Conservation (phyloP, 2,888 invertebrate species). For the Crioceris asparagi region DNA sequence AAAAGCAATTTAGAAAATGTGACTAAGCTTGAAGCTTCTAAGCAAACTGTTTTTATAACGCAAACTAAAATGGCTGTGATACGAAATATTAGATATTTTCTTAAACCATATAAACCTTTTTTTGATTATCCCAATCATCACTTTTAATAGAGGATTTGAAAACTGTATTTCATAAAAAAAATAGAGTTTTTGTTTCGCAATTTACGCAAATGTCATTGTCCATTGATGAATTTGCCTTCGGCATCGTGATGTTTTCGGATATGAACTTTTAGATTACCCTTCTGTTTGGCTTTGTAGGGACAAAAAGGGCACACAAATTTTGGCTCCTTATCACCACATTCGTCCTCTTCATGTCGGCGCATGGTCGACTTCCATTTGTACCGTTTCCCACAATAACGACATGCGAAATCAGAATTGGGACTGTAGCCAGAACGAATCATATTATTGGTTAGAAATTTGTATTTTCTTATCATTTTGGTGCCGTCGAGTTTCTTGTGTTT, state of each 20-base stretch:
- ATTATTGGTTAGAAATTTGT: constrained; percentile 9
- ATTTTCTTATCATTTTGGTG: constrained; percentile 3
- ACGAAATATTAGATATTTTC: too few species aligned
- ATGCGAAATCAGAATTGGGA: constrained; percentile 55
- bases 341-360: constrained; percentile 58
- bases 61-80: too few species aligned
- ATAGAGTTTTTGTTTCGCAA: too few species aligned
- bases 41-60: too few species aligned
- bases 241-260: constrained; percentile 61
- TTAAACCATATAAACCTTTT: too few species aligned
- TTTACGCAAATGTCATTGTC: too few species aligned
- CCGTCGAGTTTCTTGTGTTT: not conserved
- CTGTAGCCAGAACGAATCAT: constrained; percentile 36
- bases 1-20: too few species aligned
- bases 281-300: constrained; percentile 63
- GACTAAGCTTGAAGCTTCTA: too few species aligned
- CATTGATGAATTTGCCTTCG: too few species aligned
- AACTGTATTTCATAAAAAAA: too few species aligned
- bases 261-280: constrained; percentile 72
- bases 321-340: constrained; percentile 70
- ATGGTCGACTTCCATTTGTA: constrained; percentile 81
- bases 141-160: too few species aligned
- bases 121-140: too few species aligned
- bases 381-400: constrained; percentile 72
- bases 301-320: constrained; percentile 61